Evolutionary conservation across 2,113 vertebrate species (phyloP).

Genomic region (Catagonus wagneri): DNA sequence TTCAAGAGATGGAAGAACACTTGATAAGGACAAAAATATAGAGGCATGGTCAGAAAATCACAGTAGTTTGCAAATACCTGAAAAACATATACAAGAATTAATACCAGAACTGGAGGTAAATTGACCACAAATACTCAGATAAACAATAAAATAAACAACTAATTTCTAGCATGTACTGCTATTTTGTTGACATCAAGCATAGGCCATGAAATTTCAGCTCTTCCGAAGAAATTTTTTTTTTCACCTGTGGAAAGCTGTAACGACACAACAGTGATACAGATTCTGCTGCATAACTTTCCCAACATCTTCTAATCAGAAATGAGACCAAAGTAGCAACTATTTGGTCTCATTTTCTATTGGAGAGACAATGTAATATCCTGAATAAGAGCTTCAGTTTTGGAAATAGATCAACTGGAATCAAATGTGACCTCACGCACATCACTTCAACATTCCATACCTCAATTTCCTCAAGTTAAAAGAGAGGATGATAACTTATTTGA

Average conservation of each 20-base stretch:
- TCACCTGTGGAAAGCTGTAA: background rate
- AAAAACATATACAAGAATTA: background rate
- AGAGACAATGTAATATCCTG: background rate
- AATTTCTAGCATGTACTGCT: background rate
- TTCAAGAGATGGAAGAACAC: background rate
- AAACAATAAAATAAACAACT: background rate
- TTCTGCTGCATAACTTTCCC: background rate
- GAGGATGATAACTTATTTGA: background rate
- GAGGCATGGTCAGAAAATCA: background rate
- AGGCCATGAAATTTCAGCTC: background rate
- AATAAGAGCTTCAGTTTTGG: background rate
- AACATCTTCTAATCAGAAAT: background rate
- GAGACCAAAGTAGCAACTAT: background rate
- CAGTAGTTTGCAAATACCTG: background rate
- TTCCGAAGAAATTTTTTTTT: background rate
- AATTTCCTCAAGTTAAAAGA: background rate
- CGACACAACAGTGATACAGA: background rate
- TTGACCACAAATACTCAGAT: background rate
- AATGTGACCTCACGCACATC: background rate
- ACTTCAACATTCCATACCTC: background rate
- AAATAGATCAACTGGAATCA: background rate
- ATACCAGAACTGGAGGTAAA: constrained; percentile 14
- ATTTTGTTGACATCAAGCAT: background rate
- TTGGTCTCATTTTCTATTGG: background rate
- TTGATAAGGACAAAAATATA: background rate